Evolutionary conservation across 2,888 invertebrate genomes (phyloP).

Genomic region (Neuroscelio doddi): DNA sequence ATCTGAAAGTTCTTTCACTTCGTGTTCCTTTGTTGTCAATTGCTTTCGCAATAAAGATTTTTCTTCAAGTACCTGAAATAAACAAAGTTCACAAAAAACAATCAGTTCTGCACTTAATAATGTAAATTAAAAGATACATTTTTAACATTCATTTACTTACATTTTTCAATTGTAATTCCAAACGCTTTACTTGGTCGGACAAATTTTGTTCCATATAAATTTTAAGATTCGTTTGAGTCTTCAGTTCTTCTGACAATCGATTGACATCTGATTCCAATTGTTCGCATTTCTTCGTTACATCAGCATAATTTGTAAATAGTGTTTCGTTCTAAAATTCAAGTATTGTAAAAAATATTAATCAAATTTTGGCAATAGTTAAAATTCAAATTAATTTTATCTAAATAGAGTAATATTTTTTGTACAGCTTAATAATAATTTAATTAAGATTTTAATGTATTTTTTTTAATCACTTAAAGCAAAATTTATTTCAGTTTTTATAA

Average conservation of each 20-base stretch:
- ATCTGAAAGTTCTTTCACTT: conserved; percentile 62
- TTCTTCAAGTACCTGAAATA: conserved; percentile 57
- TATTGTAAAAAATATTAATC: conserved; percentile 10
- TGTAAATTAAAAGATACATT: conserved; percentile 17
- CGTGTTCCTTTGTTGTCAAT: conserved; percentile 63
- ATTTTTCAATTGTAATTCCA: conserved; percentile 75
- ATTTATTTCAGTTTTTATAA: too few species aligned
- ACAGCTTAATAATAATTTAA: too few species aligned
- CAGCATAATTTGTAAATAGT: conserved; percentile 70
- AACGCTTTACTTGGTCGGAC: conserved; percentile 74
- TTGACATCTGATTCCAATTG: conserved; percentile 66
- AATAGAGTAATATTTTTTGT: too few species aligned
- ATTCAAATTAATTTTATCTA: too few species aligned
- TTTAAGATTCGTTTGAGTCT: conserved; percentile 72
- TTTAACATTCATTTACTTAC: conserved; percentile 67
- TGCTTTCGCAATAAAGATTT: conserved; percentile 55
- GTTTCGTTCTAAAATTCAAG: conserved; percentile 65
- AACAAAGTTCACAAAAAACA: conserved; percentile 1
- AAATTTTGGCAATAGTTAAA: background rate
- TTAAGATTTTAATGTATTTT: too few species aligned
- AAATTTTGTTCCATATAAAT: conserved; percentile 74
- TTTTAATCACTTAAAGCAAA: too few species aligned
- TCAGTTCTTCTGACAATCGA: conserved; percentile 56
- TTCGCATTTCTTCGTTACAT: conserved; percentile 67
- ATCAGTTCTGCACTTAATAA: too few species aligned